A percentile compares a stretch with the other conserved stretches of the same genome.
Evolutionary conservation across 2,113 vertebrate species (phyloP).

Genomic region (Coreoperca whiteheadi): DNA sequence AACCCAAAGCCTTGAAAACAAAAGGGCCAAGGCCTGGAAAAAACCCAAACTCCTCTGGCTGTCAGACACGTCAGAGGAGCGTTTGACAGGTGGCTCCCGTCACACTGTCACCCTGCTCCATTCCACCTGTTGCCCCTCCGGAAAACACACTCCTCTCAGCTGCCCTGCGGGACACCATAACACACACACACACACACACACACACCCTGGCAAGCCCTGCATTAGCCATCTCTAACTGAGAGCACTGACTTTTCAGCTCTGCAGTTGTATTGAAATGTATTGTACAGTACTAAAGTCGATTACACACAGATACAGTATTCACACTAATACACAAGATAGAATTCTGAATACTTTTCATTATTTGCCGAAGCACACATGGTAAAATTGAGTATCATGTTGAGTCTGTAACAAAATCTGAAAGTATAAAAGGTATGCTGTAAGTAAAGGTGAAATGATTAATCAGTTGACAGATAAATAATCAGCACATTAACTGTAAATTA

Average conservation of each 20-base stretch:
- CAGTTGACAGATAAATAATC: background rate
- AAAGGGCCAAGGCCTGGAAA: conserved; percentile 51
- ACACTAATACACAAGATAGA: background rate
- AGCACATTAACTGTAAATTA: background rate
- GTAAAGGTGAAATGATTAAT: background rate
- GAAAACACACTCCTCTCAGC: conserved; percentile 64
- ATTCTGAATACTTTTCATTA: too few relatives aligned
- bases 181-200: conserved; percentile 27
- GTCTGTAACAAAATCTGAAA: background rate
- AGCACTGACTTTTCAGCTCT: background rate
- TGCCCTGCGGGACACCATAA: conserved; percentile 52
- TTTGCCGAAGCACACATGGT: background rate
- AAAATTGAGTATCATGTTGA: background rate
- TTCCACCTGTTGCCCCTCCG: conserved; percentile 80
- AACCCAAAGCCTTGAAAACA: conserved; percentile 44
- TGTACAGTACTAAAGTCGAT: background rate
- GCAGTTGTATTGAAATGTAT: background rate
- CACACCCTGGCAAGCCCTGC: background rate
- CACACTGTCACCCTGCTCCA: conserved; percentile 45
- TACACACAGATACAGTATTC: background rate
- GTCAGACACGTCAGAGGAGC: conserved; percentile 57
- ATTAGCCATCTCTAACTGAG: background rate
- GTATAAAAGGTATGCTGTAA: background rate
- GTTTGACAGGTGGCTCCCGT: conserved; percentile 74
- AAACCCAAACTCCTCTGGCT: conserved; percentile 41